phyloP scores from a whole-genome alignment of 2,888 invertebrate genomes.

The Ganaspis brasiliensis region DNA sequence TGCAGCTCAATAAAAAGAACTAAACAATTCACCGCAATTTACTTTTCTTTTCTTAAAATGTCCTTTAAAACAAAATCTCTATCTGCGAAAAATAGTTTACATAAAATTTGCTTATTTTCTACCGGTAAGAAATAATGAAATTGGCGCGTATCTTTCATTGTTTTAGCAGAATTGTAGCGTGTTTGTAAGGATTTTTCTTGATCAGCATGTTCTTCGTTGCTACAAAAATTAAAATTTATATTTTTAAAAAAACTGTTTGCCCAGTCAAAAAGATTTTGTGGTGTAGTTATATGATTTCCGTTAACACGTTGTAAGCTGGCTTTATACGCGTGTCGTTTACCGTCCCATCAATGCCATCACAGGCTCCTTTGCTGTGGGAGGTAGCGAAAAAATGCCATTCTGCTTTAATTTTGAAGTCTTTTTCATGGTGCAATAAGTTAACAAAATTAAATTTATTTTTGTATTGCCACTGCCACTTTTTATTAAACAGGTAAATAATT shows the following conservation, averaged over 20 bases:
- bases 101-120: neutral
- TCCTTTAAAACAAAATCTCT: too few relatives aligned
- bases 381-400: constrained; percentile 42
- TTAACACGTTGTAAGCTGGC: constrained; percentile 49
- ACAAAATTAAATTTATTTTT: constrained; percentile 52
- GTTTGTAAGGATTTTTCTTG: constrained; percentile 7
- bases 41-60: too few relatives aligned
- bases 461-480: too few relatives aligned
- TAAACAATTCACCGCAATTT: too few relatives aligned
- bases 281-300: constrained; percentile 15
- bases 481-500: too few relatives aligned
- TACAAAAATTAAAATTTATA: constrained; percentile 43
- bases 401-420: constrained; percentile 47
- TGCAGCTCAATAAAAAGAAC: too few relatives aligned
- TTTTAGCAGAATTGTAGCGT: neutral
- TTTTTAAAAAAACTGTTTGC: constrained; percentile 34
- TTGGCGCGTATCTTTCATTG: constrained; percentile 24
- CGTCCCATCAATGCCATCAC: constrained; percentile 43
- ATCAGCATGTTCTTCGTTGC: neutral
- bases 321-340: constrained; percentile 49
- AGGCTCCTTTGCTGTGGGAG: constrained; percentile 50
- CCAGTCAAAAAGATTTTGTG: constrained; percentile 44
- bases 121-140: constrained; percentile 29
- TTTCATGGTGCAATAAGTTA: constrained; percentile 49
- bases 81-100: too few relatives aligned